Percentiles rank a stretch among this genome's conserved stretches.
Evolutionary conservation across 2,797 vertebrate species (phyloP).

Genomic region (Liparis tanakae): DNA sequence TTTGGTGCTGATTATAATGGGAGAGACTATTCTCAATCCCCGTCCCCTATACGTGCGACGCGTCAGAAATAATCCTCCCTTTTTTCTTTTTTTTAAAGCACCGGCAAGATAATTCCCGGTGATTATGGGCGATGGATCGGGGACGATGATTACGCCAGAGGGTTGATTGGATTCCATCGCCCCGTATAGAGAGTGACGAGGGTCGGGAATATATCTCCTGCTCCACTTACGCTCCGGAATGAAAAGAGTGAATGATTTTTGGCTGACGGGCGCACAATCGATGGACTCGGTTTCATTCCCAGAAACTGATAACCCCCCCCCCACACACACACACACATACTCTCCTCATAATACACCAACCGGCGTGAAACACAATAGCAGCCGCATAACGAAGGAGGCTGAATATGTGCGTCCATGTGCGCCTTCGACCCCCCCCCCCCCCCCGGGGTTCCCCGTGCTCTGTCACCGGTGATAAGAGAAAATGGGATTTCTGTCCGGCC

Average conservation of each 20-base stretch:
- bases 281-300: slow-evolving; percentile 54
- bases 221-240: slow-evolving; percentile 44
- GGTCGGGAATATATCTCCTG: slow-evolving; percentile 27
- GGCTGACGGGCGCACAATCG: slow-evolving; percentile 56
- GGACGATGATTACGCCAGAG: slow-evolving; percentile 29
- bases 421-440: slow-evolving; percentile 37
- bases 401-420: slow-evolving; percentile 29
- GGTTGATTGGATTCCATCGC: slow-evolving; percentile 53
- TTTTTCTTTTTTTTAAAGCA: slow-evolving; percentile 15
- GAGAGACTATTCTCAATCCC: slow-evolving; percentile 23
- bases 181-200: slow-evolving; percentile 23
- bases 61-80: slow-evolving; percentile 29
- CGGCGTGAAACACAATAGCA: slow-evolving; percentile 30
- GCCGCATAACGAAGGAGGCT: slow-evolving; percentile 18
- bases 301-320: slow-evolving; percentile 36
- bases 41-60: slow-evolving; percentile 9
- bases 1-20: slow-evolving; percentile 36
- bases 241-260: slow-evolving; percentile 53
- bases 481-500: slow-evolving; percentile 80
- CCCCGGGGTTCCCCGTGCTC: slow-evolving; percentile 62
- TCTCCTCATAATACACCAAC: slow-evolving; percentile 44
- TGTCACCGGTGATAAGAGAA: slow-evolving; percentile 79
- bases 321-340: slow-evolving; percentile 33
- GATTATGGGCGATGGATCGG: slow-evolving; percentile 48
- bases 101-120: slow-evolving; percentile 44